A percentile compares a stretch with the other conserved stretches of the same genome.
Conservation (phyloP, 2,888 invertebrate species). For the Tolmerus cingulatus region DNA sequence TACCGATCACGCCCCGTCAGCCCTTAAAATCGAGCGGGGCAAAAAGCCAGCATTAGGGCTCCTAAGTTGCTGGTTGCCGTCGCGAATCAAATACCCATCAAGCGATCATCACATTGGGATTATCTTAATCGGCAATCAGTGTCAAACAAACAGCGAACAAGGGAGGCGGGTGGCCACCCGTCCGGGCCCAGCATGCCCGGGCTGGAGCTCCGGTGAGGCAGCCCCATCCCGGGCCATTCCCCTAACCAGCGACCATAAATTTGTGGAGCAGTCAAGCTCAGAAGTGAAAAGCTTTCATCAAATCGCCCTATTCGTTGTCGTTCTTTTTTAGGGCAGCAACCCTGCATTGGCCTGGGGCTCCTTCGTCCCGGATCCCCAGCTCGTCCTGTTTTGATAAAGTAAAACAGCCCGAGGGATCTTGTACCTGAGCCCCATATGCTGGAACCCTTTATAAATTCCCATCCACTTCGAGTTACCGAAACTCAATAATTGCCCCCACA, state of each 20-base stretch:
- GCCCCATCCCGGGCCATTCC: background rate
- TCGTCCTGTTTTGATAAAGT: constrained; percentile 1
- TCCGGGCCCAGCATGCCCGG: background rate
- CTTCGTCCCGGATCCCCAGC: background rate
- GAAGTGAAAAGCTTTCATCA: constrained; percentile 37
- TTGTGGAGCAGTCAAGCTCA: constrained; percentile 28
- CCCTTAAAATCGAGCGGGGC: background rate
- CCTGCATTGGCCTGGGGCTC: background rate
- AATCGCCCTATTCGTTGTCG: constrained; percentile 1
- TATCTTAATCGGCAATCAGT: constrained; percentile 52
- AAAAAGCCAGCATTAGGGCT: background rate
- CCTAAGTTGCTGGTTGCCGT: background rate
- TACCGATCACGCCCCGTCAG: background rate
- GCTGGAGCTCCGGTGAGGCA: background rate
- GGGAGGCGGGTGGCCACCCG: background rate
- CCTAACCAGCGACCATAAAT: constrained; percentile 13
- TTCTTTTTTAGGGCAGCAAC: background rate
- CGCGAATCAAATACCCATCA: constrained; percentile 52
- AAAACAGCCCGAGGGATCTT: background rate
- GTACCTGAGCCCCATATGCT: background rate
- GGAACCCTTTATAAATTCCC: constrained; percentile 3
- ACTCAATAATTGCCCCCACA: constrained; percentile 26
- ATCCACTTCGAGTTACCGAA: background rate
- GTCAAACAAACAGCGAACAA: constrained; percentile 46
- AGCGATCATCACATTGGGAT: constrained; percentile 52